Evolutionary conservation across 1,140 invertebrate species (phyloP), one percentile per base, ranked within the genome.

Genomic region (Chelonus insularis): DNA sequence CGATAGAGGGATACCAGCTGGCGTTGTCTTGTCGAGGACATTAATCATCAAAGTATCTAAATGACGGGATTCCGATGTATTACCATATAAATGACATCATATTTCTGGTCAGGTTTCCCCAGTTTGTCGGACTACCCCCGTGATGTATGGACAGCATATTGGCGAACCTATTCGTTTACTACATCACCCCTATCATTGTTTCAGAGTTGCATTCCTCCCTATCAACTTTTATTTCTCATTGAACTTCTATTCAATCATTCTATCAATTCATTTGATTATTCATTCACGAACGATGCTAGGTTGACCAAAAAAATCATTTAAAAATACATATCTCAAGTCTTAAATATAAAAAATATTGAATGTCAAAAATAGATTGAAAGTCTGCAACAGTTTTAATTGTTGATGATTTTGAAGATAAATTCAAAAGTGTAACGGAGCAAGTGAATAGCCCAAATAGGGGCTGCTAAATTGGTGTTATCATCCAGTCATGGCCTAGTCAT

Each of bases 81-180:
- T 85, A 85, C 84, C 84, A 85, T 85, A 85, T 85, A 85, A 85
- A 84, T 85, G 84, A 85, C 84, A 84, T 85, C 83, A 85, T 85
- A 85, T 85, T 85, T 85, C 84, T 85, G 82, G 82, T 84, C 82
- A 83, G 80, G 80, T 81, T 81, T 81, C 79, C 79, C 79, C 77
- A 81, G 80, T 82, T 82, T 82, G 80, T 82, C 80, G 79, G 78
- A 68, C 73, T 70, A 69, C 58, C 58, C 64, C 57, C 72, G 72
- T 82, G 79, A 82, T 81, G 74, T 82, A 82, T 82, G 75, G 75
- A 80, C 73, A 75, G 79, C 78, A 81, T 81, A 80, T 81, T 80
- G 78, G 75, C 77, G 72, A 68, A 67, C 63, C 72, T 69, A 68
- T 69, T 70, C 73, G 68, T 68, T 66, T 67, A 60, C 71, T 73